A percentile compares a stretch with the other conserved stretches of the same genome.
These are phyloP conservation scores for Pelecanus crispus DNA, from an alignment of 2,113 vertebrate genomes.

Conservation along the genomic window DNA sequence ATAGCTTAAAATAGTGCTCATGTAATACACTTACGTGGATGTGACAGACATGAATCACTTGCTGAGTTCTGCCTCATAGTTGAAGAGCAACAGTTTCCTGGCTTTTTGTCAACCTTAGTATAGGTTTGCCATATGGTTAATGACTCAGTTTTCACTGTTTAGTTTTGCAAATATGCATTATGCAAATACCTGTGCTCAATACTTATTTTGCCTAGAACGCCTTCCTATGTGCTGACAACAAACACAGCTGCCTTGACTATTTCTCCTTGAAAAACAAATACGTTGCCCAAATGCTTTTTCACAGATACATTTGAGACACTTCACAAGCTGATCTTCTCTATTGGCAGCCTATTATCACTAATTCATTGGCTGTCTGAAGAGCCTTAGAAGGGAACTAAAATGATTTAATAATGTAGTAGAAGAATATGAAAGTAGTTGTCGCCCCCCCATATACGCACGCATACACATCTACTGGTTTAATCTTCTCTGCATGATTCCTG, in stretches of 20 bases:
- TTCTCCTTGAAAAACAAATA: background rate
- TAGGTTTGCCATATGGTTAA: background rate
- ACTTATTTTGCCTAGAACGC: background rate
- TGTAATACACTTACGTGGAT: background rate
- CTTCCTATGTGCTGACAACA: background rate
- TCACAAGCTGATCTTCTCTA: background rate
- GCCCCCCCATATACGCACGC: rapidly evolving
- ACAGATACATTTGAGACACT: background rate
- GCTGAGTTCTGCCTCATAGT: background rate
- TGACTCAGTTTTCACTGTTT: conserved; percentile 15
- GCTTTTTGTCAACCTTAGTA: background rate
- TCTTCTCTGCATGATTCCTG: background rate
- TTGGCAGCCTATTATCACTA: background rate
- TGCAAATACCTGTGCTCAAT: conserved; percentile 22
- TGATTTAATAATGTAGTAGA: background rate
- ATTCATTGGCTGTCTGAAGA: background rate
- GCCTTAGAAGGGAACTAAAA: background rate
- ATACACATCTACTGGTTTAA: background rate
- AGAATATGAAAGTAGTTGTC: background rate
- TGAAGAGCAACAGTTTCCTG: background rate
- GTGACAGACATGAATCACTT: conserved; percentile 10
- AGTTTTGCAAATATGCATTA: background rate
- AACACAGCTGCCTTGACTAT: background rate
- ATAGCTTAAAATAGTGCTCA: background rate
- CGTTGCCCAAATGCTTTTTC: background rate